Base-by-base conservation (phyloP, 2,797 vertebrate genomes). In the Numenius phaeopus region DNA sequence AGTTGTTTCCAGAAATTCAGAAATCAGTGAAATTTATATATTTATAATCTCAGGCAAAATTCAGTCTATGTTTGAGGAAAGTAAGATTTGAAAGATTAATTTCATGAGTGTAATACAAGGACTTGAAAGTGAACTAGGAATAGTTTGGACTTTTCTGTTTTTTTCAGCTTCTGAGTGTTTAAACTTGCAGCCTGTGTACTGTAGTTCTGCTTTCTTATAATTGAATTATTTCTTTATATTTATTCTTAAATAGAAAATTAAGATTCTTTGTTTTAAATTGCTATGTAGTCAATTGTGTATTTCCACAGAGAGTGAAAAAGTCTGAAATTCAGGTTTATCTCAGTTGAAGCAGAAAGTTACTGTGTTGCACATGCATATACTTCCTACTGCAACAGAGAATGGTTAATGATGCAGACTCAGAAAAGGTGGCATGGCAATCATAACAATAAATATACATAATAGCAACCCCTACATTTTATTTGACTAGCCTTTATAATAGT, bases 1-100 rank as follows among this genome's bases (percentile, higher is more conserved):
- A 84, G 61, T 54, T 81, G 24, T 58, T 85, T 86, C 65, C 72
- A 91, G 77, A 94, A 96, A 90, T 47, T 91, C 42, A 79, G 47
- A 89, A 89, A 64, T 83, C 67, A 85, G 21, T 77, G 72, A 16
- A 87, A 70, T 67, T 75, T 95, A 44, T 11, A 30, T 91, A 79
- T 89, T 89, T 49, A 75, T 90, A 71, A n/a, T 85, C 57, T 58
- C 37, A 22, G 64, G 32, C 1, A 8, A 94, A 95, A 82, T 69
- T 75, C 44, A 80, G 1, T 66, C 71, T 77, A 17, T 89, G 47
- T 84, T 87, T 76, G 49, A 80, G 61, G 46, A 93, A 82, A 90
- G 34, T 52, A 61, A 81, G 75, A 57, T 83, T 75, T 54, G 24
- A 83, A 80, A 87, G 70, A 80, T 69, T 72, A 42, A 67, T 87